A percentile compares a stretch with the other conserved stretches of the same genome.
These are phyloP conservation scores for Pangasius macronema DNA, from an alignment of 2,797 vertebrate species.

Conservation along the genomic window DNA sequence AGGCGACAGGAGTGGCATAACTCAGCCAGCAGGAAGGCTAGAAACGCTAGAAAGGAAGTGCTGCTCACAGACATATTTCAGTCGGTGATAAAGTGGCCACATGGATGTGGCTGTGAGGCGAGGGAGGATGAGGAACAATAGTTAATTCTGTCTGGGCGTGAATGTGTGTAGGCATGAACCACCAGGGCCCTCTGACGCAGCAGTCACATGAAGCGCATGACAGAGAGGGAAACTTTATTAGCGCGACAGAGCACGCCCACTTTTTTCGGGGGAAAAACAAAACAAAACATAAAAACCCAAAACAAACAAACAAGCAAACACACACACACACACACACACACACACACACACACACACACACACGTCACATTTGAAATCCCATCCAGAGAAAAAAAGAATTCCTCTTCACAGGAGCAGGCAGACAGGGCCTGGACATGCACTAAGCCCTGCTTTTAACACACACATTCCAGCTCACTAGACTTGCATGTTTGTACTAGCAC, in stretches of 20 bases:
- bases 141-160: slow-evolving; percentile 26
- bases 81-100: background rate
- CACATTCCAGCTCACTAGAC: slow-evolving; percentile 69
- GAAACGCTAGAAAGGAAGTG: background rate
- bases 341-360: background rate
- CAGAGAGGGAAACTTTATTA: slow-evolving; percentile 58
- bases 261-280: slow-evolving; percentile 46
- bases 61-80: background rate
- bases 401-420: slow-evolving; percentile 67
- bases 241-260: slow-evolving; percentile 70
- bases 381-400: slow-evolving; percentile 36
- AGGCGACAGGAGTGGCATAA: background rate
- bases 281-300: background rate
- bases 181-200: slow-evolving; percentile 42
- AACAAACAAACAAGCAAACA: slow-evolving; percentile 16
- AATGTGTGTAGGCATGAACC: slow-evolving; percentile 24
- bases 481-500: slow-evolving; percentile 72
- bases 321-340: background rate
- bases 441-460: slow-evolving; percentile 72
- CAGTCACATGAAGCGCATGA: slow-evolving; percentile 26
- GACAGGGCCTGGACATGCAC: slow-evolving; percentile 69
- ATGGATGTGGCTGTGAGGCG: slow-evolving; percentile 4
- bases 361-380: slow-evolving; percentile 9
- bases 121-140: slow-evolving; percentile 15
- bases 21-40: background rate